phyloP scores from a whole-genome alignment of 1,140 invertebrate species.

The Andrena cerasifolii region DNA sequence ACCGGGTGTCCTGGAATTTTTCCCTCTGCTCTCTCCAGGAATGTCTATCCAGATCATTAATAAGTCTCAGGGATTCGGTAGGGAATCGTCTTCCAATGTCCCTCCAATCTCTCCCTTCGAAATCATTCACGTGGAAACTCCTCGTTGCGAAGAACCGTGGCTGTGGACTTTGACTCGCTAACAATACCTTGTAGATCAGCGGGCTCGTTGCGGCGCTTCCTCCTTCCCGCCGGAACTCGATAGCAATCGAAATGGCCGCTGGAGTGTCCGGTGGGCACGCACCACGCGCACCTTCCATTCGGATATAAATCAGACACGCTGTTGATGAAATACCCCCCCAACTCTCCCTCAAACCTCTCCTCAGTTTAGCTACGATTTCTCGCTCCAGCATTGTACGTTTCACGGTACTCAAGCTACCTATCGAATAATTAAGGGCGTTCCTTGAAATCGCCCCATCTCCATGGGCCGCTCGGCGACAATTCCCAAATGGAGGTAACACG shows the following conservation, averaged over 20 bases:
- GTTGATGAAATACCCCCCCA: slow-evolving; percentile 10
- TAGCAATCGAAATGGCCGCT: slow-evolving; percentile 66
- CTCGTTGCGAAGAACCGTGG: slow-evolving; percentile 48
- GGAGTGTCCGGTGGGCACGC: slow-evolving; percentile 27
- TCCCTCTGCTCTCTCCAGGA: neutral
- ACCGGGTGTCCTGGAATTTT: slow-evolving; percentile 74
- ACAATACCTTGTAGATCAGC: slow-evolving; percentile 59
- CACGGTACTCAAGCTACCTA: too few species aligned
- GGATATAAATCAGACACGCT: slow-evolving; percentile 46
- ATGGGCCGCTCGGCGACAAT: too few species aligned
- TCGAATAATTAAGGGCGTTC: too few species aligned
- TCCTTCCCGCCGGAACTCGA: slow-evolving; percentile 73
- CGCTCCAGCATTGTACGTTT: too few species aligned
- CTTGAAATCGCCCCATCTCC: too few species aligned
- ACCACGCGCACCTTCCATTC: slow-evolving; percentile 36
- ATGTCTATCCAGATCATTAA: too few species aligned
- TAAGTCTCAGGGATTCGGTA: too few species aligned
- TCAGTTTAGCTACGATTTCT: too few species aligned
- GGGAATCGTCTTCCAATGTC: too few species aligned
- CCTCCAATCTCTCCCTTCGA: too few species aligned
- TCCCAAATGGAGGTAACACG: too few species aligned
- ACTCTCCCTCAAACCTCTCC: neutral
- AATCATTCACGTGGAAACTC: too few species aligned
- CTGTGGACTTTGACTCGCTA: slow-evolving; percentile 45
- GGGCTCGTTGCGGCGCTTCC: slow-evolving; percentile 52